phyloP scores from a whole-genome alignment of 2,113 vertebrate genomes.

The Apodemus speciosus region DNA sequence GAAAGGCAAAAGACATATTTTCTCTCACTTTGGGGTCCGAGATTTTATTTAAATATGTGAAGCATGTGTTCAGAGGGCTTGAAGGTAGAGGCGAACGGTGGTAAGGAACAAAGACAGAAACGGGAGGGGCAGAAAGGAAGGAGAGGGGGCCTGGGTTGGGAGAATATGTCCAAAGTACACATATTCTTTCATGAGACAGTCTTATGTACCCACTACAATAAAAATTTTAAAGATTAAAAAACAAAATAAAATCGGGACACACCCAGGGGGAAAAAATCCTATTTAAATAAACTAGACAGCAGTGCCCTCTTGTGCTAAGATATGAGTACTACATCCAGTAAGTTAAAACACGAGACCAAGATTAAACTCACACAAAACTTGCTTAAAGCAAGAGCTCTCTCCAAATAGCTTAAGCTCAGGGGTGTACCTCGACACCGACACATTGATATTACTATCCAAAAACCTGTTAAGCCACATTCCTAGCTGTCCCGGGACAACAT shows the following conservation, averaged over 20 bases:
- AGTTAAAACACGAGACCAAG: constrained; percentile 8
- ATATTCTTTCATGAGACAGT: neutral
- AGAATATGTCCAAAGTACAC: neutral
- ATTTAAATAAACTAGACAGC: constrained; percentile 74
- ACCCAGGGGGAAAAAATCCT: neutral
- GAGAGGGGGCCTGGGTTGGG: neutral
- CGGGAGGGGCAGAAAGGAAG: neutral
- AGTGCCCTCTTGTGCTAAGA: constrained; percentile 81
- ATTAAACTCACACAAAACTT: neutral
- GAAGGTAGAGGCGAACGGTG: too few relatives aligned
- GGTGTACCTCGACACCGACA: neutral
- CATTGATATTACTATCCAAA: neutral
- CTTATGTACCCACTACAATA: neutral
- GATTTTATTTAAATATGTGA: neutral
- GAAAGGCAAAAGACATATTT: neutral
- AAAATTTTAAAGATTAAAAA: neutral
- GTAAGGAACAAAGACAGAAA: neutral
- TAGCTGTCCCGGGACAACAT: neutral
- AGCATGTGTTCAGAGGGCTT: neutral
- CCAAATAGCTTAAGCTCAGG: neutral
- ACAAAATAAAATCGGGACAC: neutral
- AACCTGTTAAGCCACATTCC: neutral
- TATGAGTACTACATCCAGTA: neutral
- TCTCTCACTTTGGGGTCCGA: neutral
- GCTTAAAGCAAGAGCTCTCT: neutral